Evolutionary conservation across 2,113 vertebrate species (phyloP).

Genomic region (Pao palembangensis): DNA sequence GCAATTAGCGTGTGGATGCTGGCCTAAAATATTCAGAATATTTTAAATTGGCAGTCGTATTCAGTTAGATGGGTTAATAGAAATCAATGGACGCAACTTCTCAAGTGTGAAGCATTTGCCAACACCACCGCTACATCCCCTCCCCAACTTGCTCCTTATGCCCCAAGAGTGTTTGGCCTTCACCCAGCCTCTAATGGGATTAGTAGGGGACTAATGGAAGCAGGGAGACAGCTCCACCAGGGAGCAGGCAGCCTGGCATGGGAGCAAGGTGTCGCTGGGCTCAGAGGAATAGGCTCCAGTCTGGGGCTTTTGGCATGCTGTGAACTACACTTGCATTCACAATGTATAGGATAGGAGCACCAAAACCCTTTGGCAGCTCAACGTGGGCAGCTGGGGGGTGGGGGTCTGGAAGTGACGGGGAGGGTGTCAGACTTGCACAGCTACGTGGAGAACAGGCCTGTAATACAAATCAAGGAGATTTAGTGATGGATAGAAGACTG

Average conservation of each 20-base stretch:
- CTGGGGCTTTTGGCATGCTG: slow-evolving; percentile 61
- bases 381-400: slow-evolving; percentile 70
- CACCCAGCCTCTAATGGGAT: slow-evolving; percentile 67
- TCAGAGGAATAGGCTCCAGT: slow-evolving; percentile 47
- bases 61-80: neutral
- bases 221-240: slow-evolving; percentile 41
- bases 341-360: slow-evolving; percentile 57
- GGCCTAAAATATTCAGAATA: too few species aligned
- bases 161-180: slow-evolving; percentile 55
- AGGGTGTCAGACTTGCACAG: slow-evolving; percentile 60
- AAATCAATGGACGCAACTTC: slow-evolving; percentile 2
- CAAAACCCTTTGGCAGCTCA: slow-evolving; percentile 66
- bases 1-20: too few species aligned
- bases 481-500: slow-evolving; percentile 59
- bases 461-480: slow-evolving; percentile 69
- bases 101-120: slow-evolving; percentile 26
- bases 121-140: neutral
- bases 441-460: slow-evolving; percentile 52
- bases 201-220: slow-evolving; percentile 59
- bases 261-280: slow-evolving; percentile 55
- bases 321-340: slow-evolving; percentile 47
- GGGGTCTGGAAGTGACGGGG: slow-evolving; percentile 53
- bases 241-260: slow-evolving; percentile 60
- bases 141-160: slow-evolving; percentile 8
- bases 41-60: neutral